Conservation (phyloP, 2,113 vertebrate species). For the Catagonus wagneri region DNA sequence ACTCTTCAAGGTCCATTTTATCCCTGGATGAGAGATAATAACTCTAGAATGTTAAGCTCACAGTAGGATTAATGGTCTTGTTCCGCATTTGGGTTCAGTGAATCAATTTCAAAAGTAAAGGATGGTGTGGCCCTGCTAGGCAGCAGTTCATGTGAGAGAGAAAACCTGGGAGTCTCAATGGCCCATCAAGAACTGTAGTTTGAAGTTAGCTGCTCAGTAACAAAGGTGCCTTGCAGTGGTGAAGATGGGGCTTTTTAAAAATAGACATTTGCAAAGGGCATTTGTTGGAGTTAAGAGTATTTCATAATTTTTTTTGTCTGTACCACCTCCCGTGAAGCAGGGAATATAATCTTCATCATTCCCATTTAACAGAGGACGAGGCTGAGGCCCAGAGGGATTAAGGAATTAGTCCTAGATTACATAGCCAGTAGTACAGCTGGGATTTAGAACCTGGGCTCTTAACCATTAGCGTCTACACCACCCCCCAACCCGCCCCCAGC, state of each 20-base stretch:
- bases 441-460: background rate
- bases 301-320: background rate
- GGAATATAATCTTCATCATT: background rate
- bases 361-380: background rate
- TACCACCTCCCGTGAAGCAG: background rate
- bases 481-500: background rate
- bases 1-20: background rate
- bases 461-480: background rate
- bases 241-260: background rate
- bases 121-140: background rate
- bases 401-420: background rate
- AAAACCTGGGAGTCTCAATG: background rate
- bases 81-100: slow-evolving; percentile 23
- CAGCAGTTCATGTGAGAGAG: background rate
- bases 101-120: background rate
- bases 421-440: background rate
- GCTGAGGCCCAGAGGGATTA: background rate
- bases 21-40: background rate
- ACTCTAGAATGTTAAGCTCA: background rate
- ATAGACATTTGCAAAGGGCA: background rate
- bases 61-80: background rate
- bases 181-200: background rate
- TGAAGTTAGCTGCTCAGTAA: background rate
- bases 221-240: background rate
- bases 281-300: background rate